A percentile compares a stretch with the other conserved stretches of the same genome.
phyloP scores from a whole-genome alignment of 2,113 vertebrate species.

The Zosterops hypoxanthus region DNA sequence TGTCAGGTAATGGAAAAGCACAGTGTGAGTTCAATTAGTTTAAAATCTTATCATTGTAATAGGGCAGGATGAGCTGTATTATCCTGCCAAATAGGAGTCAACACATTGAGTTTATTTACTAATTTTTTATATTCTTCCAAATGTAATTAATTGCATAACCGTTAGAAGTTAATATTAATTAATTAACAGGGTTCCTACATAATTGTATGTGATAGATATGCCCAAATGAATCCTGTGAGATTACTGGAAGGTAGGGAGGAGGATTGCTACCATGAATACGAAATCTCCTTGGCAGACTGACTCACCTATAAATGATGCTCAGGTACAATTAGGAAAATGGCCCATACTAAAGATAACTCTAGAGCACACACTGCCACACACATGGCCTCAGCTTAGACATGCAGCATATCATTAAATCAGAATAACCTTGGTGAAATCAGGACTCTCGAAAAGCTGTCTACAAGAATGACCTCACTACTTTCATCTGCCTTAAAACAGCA shows the following conservation, averaged over 20 bases:
- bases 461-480: neutral
- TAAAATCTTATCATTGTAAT: slow-evolving; percentile 58
- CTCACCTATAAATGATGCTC: neutral
- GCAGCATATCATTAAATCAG: neutral
- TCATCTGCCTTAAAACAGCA: neutral
- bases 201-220: slow-evolving; percentile 20
- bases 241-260: neutral
- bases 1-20: slow-evolving; percentile 43
- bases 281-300: neutral
- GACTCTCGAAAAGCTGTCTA: neutral
- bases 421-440: neutral
- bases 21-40: slow-evolving; percentile 61
- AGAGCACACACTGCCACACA: accelerated
- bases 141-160: slow-evolving; percentile 35
- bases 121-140: slow-evolving; percentile 22
- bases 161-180: slow-evolving; percentile 47
- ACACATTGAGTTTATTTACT: slow-evolving; percentile 61
- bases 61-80: slow-evolving; percentile 44
- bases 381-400: neutral
- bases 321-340: neutral
- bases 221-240: neutral
- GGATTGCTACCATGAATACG: neutral
- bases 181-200: slow-evolving; percentile 29
- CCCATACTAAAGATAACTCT: neutral
- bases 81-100: slow-evolving; percentile 41